These are phyloP conservation scores for Lethocerus indicus DNA, from an alignment of 1,140 invertebrate species.

Conservation along the genomic window DNA sequence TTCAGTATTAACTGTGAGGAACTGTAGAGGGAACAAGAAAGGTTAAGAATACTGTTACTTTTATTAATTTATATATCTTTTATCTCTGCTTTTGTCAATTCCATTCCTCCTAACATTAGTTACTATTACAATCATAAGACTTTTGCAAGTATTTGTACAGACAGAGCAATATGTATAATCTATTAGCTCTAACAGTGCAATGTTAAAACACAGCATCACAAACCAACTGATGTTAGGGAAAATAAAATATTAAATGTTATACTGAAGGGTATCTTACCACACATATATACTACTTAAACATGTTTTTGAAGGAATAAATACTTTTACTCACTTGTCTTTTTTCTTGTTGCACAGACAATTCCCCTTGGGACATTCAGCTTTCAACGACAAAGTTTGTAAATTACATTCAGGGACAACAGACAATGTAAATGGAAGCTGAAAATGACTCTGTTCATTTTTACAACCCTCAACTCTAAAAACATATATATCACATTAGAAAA, in stretches of 20 bases:
- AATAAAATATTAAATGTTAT: not conserved
- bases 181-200: not conserved
- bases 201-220: not conserved
- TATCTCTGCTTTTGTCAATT: no score
- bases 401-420: slow-evolving; percentile 4
- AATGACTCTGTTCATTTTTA: not conserved
- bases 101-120: no score
- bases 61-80: not conserved
- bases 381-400: slow-evolving; percentile 7
- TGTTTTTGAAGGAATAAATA: not conserved
- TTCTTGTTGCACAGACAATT: slow-evolving; percentile 11
- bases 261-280: not conserved
- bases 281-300: not conserved
- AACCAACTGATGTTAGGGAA: not conserved
- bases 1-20: not conserved
- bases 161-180: not conserved
- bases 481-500: no score
- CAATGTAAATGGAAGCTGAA: not conserved
- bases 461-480: not conserved
- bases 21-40: not conserved
- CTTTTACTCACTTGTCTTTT: slow-evolving; percentile 7
- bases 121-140: no score
- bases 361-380: slow-evolving; percentile 7
- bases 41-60: not conserved
- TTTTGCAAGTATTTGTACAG: not conserved